Base-by-base conservation (phyloP, 2,797 vertebrate species). In the Lacerta bilineata region DNA sequence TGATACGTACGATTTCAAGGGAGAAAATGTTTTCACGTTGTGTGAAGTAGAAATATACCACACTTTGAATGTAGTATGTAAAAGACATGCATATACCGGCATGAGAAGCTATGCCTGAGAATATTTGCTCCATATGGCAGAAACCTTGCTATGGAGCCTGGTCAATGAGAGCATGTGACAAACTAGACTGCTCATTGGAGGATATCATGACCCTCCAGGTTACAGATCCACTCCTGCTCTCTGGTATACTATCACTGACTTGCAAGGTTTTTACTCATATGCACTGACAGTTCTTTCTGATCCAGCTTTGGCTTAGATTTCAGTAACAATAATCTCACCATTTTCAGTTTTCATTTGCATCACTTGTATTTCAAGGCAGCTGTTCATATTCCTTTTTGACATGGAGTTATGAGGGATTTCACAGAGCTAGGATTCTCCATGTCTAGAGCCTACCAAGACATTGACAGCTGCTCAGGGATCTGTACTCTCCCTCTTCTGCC, bases 231-330 rank as follows among this genome's bases (percentile, higher is more conserved):
- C 13, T 55, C 50, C 11, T 23, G 33, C 5, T 71, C n/a, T 11
- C 69, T 13, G 39, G 36, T 36, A 13, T 59, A 80, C 79, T 64
- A 23, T 23, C 59, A 61, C 25, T 39, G 59, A 43, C 17, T 41
- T 33, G 25, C 29, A 46, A 17, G 23, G 25, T 23, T 39, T 23
- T 23, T 41, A 64, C 13, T 23, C 20, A 88, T 74, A 50, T 59
- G 4, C 41, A 66, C 61, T 33, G 39, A 50, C 61, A 68, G 43
- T 46, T 46, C 13, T 29, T 39, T 50, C n/a, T 69, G 77, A 88
- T 81, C 33, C 83, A 64, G 79, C 13, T 79, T 89, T 90, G 69
- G 88, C 79, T 9, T 20, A 43, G 5, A 20, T 41, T 83, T 72
- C 43, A 90, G 0, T 0, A 17, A 20, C 8, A 69, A 82, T n/a